These are phyloP conservation scores for Byasa hedistus DNA, from an alignment of 2,888 invertebrate genomes.

Conservation along the genomic window DNA sequence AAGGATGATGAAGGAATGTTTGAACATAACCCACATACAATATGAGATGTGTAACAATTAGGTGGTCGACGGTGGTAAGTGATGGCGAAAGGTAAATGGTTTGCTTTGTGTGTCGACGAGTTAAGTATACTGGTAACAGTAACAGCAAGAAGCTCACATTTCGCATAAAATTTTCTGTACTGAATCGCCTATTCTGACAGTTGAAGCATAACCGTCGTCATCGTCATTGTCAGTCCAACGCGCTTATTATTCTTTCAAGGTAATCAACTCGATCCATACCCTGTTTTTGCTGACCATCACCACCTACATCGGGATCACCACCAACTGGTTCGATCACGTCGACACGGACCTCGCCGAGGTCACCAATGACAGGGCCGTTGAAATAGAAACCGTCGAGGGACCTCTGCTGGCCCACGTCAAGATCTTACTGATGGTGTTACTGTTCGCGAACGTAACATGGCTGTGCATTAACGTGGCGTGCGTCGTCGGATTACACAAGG, in stretches of 20 bases:
- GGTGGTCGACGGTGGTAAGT: no score
- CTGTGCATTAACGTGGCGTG: conserved; percentile 45
- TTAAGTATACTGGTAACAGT: no score
- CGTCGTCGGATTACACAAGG: conserved; percentile 52
- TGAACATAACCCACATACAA: no score
- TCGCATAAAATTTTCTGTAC: no score
- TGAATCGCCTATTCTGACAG: no score
- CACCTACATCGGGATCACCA: conserved; percentile 38
- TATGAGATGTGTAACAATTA: no score
- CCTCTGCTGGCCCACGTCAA: conserved; percentile 38
- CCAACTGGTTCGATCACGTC: conserved; percentile 46
- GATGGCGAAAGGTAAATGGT: no score
- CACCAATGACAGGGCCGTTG: conserved; percentile 24
- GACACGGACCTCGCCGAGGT: conserved; percentile 30
- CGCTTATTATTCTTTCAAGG: conserved; percentile 35
- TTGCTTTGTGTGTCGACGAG: no score
- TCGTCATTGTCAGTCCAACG: no score
- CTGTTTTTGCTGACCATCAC: conserved; percentile 38
- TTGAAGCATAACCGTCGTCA: no score
- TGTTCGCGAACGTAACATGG: conserved; percentile 44
- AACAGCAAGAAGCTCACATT: no score
- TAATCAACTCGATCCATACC: conserved; percentile 42
- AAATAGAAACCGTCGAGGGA: conserved; percentile 35
- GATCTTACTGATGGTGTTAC: conserved; percentile 38
- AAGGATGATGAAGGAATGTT: no score